Evolutionary conservation across 2,888 invertebrate genomes (phyloP), one percentile per base, ranked within the genome.

Genomic region (Scaptomyza parva): DNA sequence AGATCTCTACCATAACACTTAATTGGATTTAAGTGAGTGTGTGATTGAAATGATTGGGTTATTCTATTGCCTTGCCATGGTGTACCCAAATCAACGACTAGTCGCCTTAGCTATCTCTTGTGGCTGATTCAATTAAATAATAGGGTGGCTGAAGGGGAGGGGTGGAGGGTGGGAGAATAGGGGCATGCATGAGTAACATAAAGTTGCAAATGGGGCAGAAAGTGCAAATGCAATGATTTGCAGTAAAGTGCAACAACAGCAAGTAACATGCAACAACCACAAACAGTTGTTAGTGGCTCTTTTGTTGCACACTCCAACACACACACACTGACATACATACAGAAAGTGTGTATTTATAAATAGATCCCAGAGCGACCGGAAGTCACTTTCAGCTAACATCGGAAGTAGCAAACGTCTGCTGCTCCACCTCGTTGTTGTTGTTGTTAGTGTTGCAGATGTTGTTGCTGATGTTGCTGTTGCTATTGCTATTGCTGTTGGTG

Each of bases 381-480:
- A 87, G 80, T 79, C 58, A 68, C 65, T 74, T 73, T 74, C 62
- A 74, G 79, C 73, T 74, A 70, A 77, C 70, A 80, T 71, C 82
- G 88, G 82, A 85, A 78, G 83, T 68, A 76, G 79, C 79, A 78
- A 80, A 75, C 71, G 78, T 78, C 58, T 69, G 59, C 44, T 65
- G 43, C 17, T 44, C 28, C 22, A 22, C 66, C 12, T 17, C 50
- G 41, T 3, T 54, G 53, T 18, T 28, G 50, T 2, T 43, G 51
- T 4, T 60, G 17, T 11, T 45, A 28, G 5, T 51, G 43, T 3
- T 63, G 17, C 12, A 50, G 20, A 2, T 41, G 33, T 1, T 63
- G 58, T 64, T 45, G 37, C 8, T 51, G n/a, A n/a, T n/a, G 41
- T 3, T 54, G 53, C 14, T 28, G 50, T 2, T 43, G 51, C 2